phyloP scores from a whole-genome alignment of 2,113 vertebrate species.

The Bubo scandiacus region DNA sequence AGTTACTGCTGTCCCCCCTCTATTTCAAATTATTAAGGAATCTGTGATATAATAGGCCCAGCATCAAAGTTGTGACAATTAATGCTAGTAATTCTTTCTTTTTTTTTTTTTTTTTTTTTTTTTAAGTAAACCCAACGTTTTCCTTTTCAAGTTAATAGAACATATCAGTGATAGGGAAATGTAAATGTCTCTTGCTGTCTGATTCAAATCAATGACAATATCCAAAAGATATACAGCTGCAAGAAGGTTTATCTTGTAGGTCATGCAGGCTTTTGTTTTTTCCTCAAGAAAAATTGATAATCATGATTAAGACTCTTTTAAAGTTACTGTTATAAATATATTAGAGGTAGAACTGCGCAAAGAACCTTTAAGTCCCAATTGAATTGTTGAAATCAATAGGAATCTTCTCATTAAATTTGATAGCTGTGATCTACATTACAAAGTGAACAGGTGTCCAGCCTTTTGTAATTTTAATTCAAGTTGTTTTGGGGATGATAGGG shows the following conservation, averaged over 20 bases:
- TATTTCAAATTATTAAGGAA: background rate
- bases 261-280: background rate
- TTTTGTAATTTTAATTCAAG: background rate
- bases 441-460: background rate
- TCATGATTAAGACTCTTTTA: background rate
- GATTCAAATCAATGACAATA: background rate
- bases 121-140: background rate
- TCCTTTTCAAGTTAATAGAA: background rate
- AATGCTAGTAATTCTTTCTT: background rate
- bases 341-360: background rate
- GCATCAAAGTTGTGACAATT: background rate
- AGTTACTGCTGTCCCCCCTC: background rate
- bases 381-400: background rate
- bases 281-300: background rate
- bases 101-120: background rate
- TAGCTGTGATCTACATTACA: background rate
- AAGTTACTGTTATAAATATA: background rate
- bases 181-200: background rate
- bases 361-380: background rate
- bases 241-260: background rate
- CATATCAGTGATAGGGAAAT: background rate
- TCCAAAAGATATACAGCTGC: background rate
- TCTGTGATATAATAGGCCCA: background rate
- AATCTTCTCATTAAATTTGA: background rate
- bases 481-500: background rate